A percentile compares a stretch with the other conserved stretches of the same genome.
Conservation (phyloP, 1,140 invertebrate genomes). For the Camponotus vicinus region DNA sequence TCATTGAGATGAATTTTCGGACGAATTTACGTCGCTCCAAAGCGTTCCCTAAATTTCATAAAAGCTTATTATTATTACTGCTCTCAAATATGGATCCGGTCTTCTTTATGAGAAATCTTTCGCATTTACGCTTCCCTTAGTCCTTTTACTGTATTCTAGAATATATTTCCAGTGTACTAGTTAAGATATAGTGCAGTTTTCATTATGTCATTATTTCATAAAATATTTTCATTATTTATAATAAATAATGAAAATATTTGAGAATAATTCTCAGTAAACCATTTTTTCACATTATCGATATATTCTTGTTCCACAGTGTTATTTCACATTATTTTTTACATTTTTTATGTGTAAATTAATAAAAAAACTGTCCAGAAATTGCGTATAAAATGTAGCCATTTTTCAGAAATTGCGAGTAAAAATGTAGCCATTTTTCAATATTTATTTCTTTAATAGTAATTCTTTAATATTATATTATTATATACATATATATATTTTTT, state of each 20-base stretch:
- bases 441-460: too few relatives aligned
- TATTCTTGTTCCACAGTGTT: not conserved
- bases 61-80: constrained; percentile 59
- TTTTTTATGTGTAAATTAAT: not conserved
- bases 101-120: constrained; percentile 58
- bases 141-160: constrained; percentile 9
- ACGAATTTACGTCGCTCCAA: constrained; percentile 6
- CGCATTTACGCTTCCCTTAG: not conserved
- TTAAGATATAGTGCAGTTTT: not conserved
- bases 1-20: constrained; percentile 64
- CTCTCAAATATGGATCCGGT: constrained; percentile 50
- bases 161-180: not conserved
- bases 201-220: not conserved
- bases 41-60: constrained; percentile 62
- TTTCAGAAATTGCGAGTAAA: not conserved
- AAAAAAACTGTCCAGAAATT: not conserved
- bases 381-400: too few relatives aligned
- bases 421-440: too few relatives aligned
- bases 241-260: too few relatives aligned
- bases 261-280: not conserved
- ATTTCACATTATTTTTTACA: not conserved
- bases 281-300: not conserved
- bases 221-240: not conserved
- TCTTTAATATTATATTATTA: too few relatives aligned
- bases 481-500: too few relatives aligned